Evolutionary conservation across 2,113 vertebrate species (phyloP), one percentile per base, ranked within the genome.

Genomic region (Tetrax tetrax): DNA sequence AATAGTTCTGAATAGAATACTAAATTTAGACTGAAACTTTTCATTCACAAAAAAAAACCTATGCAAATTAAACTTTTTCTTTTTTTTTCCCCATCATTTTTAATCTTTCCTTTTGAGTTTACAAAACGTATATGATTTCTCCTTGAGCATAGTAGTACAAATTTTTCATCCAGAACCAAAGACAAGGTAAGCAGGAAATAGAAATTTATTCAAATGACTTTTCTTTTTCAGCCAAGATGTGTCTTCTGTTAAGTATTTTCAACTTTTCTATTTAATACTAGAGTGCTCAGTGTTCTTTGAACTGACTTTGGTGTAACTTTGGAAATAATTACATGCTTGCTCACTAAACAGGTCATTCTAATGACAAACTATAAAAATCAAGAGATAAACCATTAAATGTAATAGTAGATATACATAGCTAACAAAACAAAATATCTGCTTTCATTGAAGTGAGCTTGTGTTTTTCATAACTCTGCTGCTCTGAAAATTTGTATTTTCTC

Each of bases 1-100:
- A 64, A 94, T 84, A 59, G 79, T 92, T 90, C 85, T 89, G 90
- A 92, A 95, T 50, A 68, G 87, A 93, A 83, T 60, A 38, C 35
- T 95, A 92, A 87, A 96, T 92, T 86, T 95, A 95, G 76, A 81
- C 27, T n/a, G 31, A 85, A 87, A 69, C 22, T 29, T 54, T 86
- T 57, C 28, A 74, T 77, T 78, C 79, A 86, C 17, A 2, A 45
- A 83, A 76, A 50, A 37, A 33, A 33, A 23, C 23, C 21, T 54
- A 27, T 51, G 63, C 4, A 21, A 79, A 77, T 50, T 11, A 66
- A 71, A n/a, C 3, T 10, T 65, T 57, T 53, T 54, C 0, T 5
- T 59, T 56, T 48, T 33, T 27, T 11, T 2, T 12, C 11, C 4
- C 37, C 33, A 20, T 70, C 47, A 48, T 14, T 93, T 38, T 29